Conservation (phyloP, 2,113 vertebrate genomes). For the Pelecanoides urinatrix region DNA sequence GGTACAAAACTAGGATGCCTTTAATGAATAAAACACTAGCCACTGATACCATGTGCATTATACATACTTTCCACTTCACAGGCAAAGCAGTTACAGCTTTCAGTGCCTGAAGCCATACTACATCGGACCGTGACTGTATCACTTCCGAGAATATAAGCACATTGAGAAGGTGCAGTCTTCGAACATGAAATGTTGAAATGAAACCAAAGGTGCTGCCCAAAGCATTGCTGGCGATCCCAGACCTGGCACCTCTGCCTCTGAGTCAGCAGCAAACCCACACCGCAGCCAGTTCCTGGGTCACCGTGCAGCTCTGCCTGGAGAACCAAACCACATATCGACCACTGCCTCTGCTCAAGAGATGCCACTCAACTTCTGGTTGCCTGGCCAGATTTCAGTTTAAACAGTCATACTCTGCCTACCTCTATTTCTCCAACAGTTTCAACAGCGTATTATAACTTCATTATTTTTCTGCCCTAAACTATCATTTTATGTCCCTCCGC, state of each 20-base stretch:
- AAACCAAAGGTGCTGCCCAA: not conserved
- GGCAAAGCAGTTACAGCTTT: conserved; percentile 25
- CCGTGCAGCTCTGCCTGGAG: not conserved
- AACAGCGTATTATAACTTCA: not conserved
- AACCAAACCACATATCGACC: not conserved
- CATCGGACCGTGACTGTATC: not conserved
- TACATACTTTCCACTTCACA: conserved; percentile 45
- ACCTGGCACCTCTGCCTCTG: not conserved
- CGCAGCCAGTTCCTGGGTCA: not conserved
- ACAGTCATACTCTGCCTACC: not conserved
- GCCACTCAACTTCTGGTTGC: not conserved
- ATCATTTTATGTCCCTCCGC: not conserved
- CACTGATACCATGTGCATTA: conserved; percentile 28
- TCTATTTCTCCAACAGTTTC: not conserved
- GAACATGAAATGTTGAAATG: not conserved
- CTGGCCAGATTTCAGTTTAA: not conserved
- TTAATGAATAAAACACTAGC: conserved; percentile 65
- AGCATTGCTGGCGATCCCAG: not conserved
- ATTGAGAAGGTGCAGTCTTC: not conserved
- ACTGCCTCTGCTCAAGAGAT: not conserved
- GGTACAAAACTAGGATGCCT: conserved; percentile 27
- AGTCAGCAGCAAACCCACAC: not conserved
- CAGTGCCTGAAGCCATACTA: conserved; percentile 14
- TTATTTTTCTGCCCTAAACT: conserved; percentile 15
- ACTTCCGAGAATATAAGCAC: conserved; percentile 1